These are phyloP conservation scores for Hirundichthys speculiger DNA, from an alignment of 2,113 vertebrate genomes.

Conservation along the genomic window DNA sequence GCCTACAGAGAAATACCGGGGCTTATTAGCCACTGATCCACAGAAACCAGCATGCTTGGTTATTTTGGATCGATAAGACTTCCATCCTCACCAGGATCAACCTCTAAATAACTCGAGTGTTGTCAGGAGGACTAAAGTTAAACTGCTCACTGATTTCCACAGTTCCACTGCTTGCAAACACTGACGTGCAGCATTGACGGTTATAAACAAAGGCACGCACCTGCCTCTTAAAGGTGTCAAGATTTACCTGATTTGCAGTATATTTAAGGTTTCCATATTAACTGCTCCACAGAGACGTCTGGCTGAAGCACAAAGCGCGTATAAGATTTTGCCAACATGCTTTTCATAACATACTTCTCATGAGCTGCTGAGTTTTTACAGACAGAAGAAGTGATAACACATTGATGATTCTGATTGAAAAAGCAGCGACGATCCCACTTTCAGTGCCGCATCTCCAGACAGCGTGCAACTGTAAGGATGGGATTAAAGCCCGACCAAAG, in stretches of 20 bases:
- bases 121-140: neutral
- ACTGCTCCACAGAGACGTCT: neutral
- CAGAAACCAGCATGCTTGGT: neutral
- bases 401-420: neutral
- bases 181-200: too few relatives aligned
- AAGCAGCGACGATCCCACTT: neutral
- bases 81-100: neutral
- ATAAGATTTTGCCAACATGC: too few relatives aligned
- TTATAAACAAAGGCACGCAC: too few relatives aligned
- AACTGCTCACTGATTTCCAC: too few relatives aligned
- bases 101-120: neutral
- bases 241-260: neutral
- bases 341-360: too few relatives aligned
- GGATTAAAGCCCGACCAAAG: neutral
- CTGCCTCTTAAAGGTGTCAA: too few relatives aligned
- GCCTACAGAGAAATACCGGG: conserved; percentile 8
- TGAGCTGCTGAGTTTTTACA: too few relatives aligned
- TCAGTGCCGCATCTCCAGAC: neutral
- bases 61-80: conserved; percentile 1
- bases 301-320: neutral
- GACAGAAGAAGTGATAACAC: too few relatives aligned
- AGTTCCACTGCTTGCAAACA: too few relatives aligned
- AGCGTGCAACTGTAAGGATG: neutral
- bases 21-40: conserved; percentile 11
- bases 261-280: neutral